Evolutionary conservation across 1,140 invertebrate genomes (phyloP), one percentile per base, ranked within the genome.

Genomic region (Oreohelix idahoensis): DNA sequence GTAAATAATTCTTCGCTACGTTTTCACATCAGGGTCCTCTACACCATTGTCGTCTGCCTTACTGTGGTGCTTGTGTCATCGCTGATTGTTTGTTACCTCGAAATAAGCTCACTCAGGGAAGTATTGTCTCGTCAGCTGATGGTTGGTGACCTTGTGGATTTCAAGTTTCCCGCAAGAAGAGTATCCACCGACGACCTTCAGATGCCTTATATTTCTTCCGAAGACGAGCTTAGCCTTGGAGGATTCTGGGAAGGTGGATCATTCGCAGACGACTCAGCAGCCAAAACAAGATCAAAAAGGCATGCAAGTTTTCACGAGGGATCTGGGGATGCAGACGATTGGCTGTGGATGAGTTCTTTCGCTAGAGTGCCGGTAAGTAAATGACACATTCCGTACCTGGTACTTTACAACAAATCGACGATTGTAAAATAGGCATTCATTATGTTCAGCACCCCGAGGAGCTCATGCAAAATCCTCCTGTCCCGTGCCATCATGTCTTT

Each of bases 341-440:
- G 79, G 79, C 29, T 66, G 26, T 80, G 79, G 79, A 80, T 80
- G 79, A 71, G 39, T 39, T 71, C 79, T 23, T 80, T 49, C 32
- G 79, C 69, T 26, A 70, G 79, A 36, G 66, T 80, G 1, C 79
- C 79, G 26, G 79, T 80, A 51, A 80, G 79, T 77, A 17, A 23
- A 58, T 23, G 23, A 45, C 42, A 45, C 15, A n/a, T n/a, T n/a
- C n/a, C n/a, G n/a, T n/a, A n/a, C n/a, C n/a, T n/a, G n/a, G n/a
- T n/a, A n/a, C n/a, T n/a, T n/a, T n/a, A n/a, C n/a, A n/a, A n/a
- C n/a, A n/a, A n/a, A n/a, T n/a, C n/a, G n/a, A n/a, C n/a, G n/a
- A n/a, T n/a, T n/a, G n/a, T n/a, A n/a, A n/a, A n/a, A n/a, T n/a
- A n/a, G n/a, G n/a, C n/a, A n/a, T n/a, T n/a, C n/a, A n/a, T n/a